Evolutionary conservation across 1,140 invertebrate species (phyloP).

Genomic region (Prorops nasuta): DNA sequence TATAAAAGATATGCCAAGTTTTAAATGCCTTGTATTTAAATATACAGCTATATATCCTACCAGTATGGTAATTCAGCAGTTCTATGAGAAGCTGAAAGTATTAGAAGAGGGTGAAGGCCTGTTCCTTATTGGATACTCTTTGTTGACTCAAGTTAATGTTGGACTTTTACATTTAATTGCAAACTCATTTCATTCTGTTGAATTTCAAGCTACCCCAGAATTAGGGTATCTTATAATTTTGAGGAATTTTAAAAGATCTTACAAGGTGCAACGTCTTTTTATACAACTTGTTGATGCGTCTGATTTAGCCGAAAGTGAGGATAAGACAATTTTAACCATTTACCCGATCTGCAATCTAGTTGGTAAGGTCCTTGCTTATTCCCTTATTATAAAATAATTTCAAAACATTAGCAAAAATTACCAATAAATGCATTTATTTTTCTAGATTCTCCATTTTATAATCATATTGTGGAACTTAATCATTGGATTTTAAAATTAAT

Average conservation of each 20-base stretch:
- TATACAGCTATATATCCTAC: constrained; percentile 29
- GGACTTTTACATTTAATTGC: constrained; percentile 46
- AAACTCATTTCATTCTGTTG: constrained; percentile 40
- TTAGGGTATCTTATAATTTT: constrained; percentile 42
- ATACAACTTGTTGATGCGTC: constrained; percentile 26
- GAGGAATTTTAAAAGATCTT: constrained; percentile 18
- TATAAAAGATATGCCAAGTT: constrained; percentile 12
- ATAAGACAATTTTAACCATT: constrained; percentile 36
- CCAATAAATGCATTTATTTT: constrained; percentile 20
- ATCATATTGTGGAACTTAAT: constrained; percentile 34
- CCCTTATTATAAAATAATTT: too few species aligned
- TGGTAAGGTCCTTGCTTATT: constrained; percentile 37
- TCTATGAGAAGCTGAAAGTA: constrained; percentile 27
- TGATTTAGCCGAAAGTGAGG: constrained; percentile 10
- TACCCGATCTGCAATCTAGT: constrained; percentile 36
- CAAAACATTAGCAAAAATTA: not conserved
- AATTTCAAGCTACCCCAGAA: constrained; percentile 23
- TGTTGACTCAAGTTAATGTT: constrained; percentile 50
- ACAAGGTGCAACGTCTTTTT: constrained; percentile 24
- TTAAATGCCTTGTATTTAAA: constrained; percentile 35
- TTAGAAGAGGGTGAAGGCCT: constrained; percentile 30
- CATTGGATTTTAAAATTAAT: constrained; percentile 34
- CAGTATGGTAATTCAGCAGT: constrained; percentile 22
- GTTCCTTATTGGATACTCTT: constrained; percentile 44
- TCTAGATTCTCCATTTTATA: constrained; percentile 35